A percentile compares a stretch with the other conserved stretches of the same genome.
phyloP scores from a whole-genome alignment of 2,797 vertebrate genomes.

The Oreochromis grahami region DNA sequence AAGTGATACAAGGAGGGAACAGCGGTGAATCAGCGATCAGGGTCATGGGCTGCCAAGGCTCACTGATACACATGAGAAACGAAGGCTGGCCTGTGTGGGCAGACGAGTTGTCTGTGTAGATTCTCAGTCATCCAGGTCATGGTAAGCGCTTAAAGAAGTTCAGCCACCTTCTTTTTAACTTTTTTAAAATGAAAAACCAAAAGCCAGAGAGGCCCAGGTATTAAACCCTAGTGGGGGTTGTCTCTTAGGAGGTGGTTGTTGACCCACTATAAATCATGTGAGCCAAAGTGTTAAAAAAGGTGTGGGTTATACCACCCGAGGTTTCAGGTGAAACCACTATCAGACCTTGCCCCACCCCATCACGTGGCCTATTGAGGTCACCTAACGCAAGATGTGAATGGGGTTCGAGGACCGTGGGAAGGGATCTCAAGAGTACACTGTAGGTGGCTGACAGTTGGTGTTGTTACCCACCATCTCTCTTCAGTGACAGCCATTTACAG shows the following conservation, averaged over 20 bases:
- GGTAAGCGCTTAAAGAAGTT: not conserved
- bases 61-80: not conserved
- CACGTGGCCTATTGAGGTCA: not conserved
- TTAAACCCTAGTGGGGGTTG: not conserved
- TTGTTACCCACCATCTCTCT: not conserved
- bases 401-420: not conserved
- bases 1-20: not conserved
- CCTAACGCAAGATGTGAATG: not conserved
- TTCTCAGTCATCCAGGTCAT: not conserved
- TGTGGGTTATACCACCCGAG: not conserved
- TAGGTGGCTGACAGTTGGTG: not conserved
- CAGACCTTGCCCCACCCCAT: not conserved
- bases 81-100: not conserved
- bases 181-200: not conserved
- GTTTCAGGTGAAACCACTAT: not conserved
- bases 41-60: not conserved
- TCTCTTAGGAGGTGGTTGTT: not conserved
- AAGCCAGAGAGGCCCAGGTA: not conserved
- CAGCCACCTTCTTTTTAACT: not conserved
- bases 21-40: not conserved
- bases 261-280: not conserved
- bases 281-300: not conserved
- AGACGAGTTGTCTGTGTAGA: not conserved
- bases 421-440: not conserved
- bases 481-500: accelerated